Evolutionary conservation across 2,113 vertebrate genomes (phyloP).

Genomic region (Myanophis thanlyinensis): DNA sequence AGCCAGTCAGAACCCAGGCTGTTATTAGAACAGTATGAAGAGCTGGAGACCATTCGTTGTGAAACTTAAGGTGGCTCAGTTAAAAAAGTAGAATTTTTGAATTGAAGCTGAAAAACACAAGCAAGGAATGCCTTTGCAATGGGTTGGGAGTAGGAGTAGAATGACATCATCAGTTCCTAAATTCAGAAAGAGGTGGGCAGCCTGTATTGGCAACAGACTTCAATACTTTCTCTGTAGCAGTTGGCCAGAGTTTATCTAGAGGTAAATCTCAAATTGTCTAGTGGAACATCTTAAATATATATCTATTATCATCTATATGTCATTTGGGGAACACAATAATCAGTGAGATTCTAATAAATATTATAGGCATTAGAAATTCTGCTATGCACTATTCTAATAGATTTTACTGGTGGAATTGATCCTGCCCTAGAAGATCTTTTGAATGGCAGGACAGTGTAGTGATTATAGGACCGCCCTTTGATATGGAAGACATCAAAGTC

Average conservation of each 20-base stretch:
- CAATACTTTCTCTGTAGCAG: neutral
- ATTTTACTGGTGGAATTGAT: no score
- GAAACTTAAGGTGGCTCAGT: neutral
- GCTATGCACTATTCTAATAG: no score
- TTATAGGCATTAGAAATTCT: no score
- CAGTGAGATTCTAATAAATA: neutral
- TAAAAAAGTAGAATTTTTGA: neutral
- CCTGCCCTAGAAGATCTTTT: no score
- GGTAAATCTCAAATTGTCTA: neutral
- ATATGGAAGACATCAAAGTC: no score
- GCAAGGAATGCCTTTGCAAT: neutral
- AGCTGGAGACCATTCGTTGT: neutral
- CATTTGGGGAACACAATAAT: no score
- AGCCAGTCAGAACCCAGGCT: neutral
- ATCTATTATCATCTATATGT: no score
- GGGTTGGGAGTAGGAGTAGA: neutral
- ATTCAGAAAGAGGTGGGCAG: neutral
- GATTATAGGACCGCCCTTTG: no score
- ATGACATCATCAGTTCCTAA: neutral
- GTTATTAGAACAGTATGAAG: neutral
- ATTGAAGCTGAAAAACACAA: neutral
- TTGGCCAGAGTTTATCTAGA: neutral
- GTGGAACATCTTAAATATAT: neutral
- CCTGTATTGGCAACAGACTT: neutral
- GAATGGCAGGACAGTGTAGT: no score